Conservation (phyloP, 2,113 vertebrate genomes). For the Callipepla californica region DNA sequence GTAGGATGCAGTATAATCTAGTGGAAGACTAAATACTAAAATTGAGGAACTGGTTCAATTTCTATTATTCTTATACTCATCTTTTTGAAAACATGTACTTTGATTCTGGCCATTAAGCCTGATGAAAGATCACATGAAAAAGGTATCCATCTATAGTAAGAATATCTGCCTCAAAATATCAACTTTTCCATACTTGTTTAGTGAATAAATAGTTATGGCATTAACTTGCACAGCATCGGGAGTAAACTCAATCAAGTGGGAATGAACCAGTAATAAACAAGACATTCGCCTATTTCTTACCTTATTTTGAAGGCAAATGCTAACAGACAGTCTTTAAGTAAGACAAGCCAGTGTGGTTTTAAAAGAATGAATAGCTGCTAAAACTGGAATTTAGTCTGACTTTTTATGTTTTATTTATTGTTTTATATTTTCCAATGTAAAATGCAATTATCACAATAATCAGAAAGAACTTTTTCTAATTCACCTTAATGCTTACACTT, state of each 20-base stretch:
- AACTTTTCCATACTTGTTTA: neutral
- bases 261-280: neutral
- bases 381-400: neutral
- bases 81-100: neutral
- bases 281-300: neutral
- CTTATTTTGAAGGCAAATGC: neutral
- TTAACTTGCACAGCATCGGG: neutral
- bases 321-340: neutral
- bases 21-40: neutral
- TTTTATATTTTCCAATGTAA: neutral
- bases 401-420: neutral
- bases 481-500: neutral
- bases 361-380: neutral
- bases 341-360: neutral
- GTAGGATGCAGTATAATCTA: rapidly evolving
- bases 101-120: neutral
- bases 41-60: neutral
- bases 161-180: neutral
- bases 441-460: neutral
- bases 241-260: neutral
- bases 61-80: neutral
- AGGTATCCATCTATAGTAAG: neutral
- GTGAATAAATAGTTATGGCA: neutral
- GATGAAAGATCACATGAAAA: neutral
- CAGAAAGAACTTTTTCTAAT: neutral